phyloP scores from a whole-genome alignment of 2,113 vertebrate genomes.

The Mesocricetus auratus region DNA sequence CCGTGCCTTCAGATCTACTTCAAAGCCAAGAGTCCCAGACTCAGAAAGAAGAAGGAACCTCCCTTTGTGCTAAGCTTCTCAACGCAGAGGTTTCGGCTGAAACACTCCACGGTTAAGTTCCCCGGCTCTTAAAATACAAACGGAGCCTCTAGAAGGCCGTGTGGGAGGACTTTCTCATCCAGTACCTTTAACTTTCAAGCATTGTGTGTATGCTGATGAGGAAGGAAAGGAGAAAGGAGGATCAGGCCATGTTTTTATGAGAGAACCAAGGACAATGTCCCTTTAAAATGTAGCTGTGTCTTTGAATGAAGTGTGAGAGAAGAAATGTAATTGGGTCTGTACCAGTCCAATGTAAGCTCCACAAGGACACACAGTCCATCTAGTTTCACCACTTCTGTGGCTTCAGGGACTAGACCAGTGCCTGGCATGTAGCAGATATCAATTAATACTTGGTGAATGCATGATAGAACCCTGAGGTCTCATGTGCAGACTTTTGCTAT shows the following conservation, averaged over 20 bases:
- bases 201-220: not conserved
- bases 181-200: not conserved
- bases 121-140: not conserved
- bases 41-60: not conserved
- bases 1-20: slow-evolving; percentile 2
- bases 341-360: not conserved
- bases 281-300: slow-evolving; percentile 1
- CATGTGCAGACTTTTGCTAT: not conserved
- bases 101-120: not conserved
- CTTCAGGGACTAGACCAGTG: not conserved
- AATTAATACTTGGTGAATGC: not conserved
- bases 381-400: not conserved
- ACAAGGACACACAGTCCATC: not conserved
- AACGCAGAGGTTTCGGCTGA: not conserved
- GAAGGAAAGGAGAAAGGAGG: not conserved
- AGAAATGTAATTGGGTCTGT: not conserved
- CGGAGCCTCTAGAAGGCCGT: not conserved
- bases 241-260: not conserved
- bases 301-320: not conserved
- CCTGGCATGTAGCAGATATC: not conserved
- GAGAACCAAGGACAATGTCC: slow-evolving; percentile 4
- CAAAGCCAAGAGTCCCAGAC: not conserved
- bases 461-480: not conserved
- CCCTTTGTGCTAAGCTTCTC: slow-evolving; percentile 45
- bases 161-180: not conserved